A percentile compares a stretch with the other conserved stretches of the same genome.
phyloP scores from a whole-genome alignment of 2,888 invertebrate genomes.

The Hydrotaea cyrtoneurina region DNA sequence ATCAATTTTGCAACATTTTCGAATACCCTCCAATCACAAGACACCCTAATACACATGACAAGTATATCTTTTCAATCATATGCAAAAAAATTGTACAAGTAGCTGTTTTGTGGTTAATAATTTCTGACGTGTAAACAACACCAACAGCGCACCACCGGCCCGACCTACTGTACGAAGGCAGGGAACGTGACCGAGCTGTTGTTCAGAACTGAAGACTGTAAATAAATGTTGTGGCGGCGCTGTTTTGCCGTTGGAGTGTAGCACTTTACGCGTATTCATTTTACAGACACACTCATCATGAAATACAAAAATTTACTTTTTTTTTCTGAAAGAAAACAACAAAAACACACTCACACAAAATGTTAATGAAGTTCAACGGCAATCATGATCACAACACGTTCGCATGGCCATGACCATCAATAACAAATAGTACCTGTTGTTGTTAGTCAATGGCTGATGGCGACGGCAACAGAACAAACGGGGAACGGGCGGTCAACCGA shows the following conservation, averaged over 20 bases:
- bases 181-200: slow-evolving; percentile 23
- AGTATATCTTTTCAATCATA: background rate
- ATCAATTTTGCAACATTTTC: no score
- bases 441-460: slow-evolving; percentile 65
- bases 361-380: slow-evolving; percentile 65
- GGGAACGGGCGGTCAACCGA: no score
- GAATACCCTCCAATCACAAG: no score
- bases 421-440: slow-evolving; percentile 40
- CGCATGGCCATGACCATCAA: slow-evolving; percentile 71
- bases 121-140: slow-evolving; percentile 19
- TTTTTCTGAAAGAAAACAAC: background rate
- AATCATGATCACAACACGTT: slow-evolving; percentile 65
- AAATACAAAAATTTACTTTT: slow-evolving; percentile 1
- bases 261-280: background rate
- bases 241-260: background rate
- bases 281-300: background rate
- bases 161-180: background rate
- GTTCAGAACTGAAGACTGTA: background rate
- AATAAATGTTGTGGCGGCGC: slow-evolving; percentile 36
- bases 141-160: background rate
- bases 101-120: slow-evolving; percentile 13
- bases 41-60: no score
- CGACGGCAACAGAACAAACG: background rate
- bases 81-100: slow-evolving; percentile 28
- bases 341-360: slow-evolving; percentile 38